A percentile compares a stretch with the other conserved stretches of the same genome.
Conservation (phyloP, 2,888 invertebrate species). For the Boloria selene region DNA sequence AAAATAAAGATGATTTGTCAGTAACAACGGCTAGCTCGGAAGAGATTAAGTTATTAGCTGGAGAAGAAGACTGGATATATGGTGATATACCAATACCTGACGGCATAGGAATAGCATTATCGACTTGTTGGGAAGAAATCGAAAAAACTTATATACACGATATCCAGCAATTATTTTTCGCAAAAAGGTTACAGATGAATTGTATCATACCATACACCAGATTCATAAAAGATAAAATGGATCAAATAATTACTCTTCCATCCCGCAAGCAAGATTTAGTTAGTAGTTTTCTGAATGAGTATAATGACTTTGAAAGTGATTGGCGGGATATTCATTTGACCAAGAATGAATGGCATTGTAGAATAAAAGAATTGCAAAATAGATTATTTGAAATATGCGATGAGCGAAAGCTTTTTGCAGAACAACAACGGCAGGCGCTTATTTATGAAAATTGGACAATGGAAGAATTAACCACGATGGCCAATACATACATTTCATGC, state of each 20-base stretch:
- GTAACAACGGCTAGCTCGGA: conserved; percentile 47
- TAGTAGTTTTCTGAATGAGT: conserved; percentile 80
- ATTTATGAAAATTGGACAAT: conserved; percentile 83
- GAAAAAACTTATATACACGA: conserved; percentile 78
- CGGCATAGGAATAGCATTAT: conserved; percentile 63
- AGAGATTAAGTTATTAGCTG: conserved; percentile 59
- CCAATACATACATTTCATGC: conserved; percentile 79
- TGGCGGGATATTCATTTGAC: conserved; percentile 80
- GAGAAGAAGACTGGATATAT: conserved; percentile 77
- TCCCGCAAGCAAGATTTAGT: conserved; percentile 83
- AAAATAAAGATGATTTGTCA: conserved; percentile 45
- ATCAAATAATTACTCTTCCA: conserved; percentile 77
- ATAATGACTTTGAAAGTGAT: conserved; percentile 83
- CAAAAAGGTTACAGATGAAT: conserved; percentile 80
- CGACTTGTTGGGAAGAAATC: conserved; percentile 77
- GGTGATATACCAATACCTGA: conserved; percentile 65
- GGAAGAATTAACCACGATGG: conserved; percentile 77
- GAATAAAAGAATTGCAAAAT: conserved; percentile 75
- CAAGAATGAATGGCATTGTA: conserved; percentile 84
- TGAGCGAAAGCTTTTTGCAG: conserved; percentile 76
- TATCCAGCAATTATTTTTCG: conserved; percentile 80
- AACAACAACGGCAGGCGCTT: conserved; percentile 76
- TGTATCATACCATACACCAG: conserved; percentile 81
- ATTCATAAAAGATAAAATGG: conserved; percentile 79
- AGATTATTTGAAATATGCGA: conserved; percentile 82